Conservation (phyloP, 2,113 vertebrate genomes). For the Myrmecobius fasciatus region DNA sequence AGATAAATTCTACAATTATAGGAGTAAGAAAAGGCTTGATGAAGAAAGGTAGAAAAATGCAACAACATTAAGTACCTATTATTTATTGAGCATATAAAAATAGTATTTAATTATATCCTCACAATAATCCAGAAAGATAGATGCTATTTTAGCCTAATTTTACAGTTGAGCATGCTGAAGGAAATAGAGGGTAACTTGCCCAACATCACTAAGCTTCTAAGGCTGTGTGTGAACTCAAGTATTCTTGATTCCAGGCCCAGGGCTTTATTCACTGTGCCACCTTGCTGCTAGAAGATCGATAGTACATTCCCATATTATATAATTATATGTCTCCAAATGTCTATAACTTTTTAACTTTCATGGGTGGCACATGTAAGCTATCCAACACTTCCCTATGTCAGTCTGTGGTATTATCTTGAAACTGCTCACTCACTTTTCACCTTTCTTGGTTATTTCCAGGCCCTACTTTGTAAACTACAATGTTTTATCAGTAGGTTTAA, state of each 20-base stretch:
- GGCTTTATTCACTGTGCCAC: neutral
- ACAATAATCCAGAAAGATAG: neutral
- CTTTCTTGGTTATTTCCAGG: too few species aligned
- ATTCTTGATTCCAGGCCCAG: too few species aligned
- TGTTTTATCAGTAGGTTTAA: neutral
- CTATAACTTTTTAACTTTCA: neutral
- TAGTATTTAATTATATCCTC: neutral
- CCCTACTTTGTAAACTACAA: too few species aligned
- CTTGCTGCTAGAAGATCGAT: neutral
- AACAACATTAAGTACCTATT: neutral
- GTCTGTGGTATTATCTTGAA: too few species aligned
- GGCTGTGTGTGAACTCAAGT: too few species aligned
- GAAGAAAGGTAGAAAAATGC: neutral
- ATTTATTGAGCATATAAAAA: neutral
- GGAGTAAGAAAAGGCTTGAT: neutral
- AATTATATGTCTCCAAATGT: neutral
- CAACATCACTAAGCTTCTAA: neutral
- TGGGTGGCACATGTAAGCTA: too few species aligned
- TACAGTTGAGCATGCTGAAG: neutral
- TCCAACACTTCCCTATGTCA: too few species aligned
- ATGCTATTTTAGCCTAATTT: neutral
- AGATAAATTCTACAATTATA: neutral
- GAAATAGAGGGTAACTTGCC: neutral
- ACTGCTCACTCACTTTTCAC: too few species aligned
- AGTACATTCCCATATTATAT: neutral